These are phyloP conservation scores for Rutilus rutilus DNA, from an alignment of 2,113 vertebrate genomes.

Conservation along the genomic window DNA sequence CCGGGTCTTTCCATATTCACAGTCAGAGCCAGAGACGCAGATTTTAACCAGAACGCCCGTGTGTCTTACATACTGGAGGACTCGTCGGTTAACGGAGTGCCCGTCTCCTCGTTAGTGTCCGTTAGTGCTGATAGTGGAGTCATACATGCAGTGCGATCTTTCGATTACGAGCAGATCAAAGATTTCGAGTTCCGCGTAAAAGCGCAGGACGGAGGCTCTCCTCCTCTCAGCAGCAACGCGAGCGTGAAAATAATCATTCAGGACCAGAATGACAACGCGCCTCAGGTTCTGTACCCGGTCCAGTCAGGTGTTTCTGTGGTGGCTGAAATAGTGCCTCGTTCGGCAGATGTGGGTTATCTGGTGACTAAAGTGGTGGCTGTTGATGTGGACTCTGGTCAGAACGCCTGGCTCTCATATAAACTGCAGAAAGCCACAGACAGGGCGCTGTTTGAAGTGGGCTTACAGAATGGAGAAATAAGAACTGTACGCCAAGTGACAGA, in stretches of 20 bases:
- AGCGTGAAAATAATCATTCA: slow-evolving; percentile 57
- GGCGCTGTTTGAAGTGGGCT: slow-evolving; percentile 17
- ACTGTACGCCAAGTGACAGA: not conserved
- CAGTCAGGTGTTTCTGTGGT: slow-evolving; percentile 2
- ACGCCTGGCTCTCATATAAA: slow-evolving; percentile 21
- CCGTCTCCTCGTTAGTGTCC: slow-evolving; percentile 66
- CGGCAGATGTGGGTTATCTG: slow-evolving; percentile 16
- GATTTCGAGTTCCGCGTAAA: slow-evolving; percentile 57
- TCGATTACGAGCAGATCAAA: slow-evolving; percentile 69
- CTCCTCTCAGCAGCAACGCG: slow-evolving; percentile 70
- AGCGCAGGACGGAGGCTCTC: slow-evolving; percentile 72
- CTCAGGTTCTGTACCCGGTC: slow-evolving; percentile 19
- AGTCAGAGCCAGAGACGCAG: slow-evolving; percentile 53
- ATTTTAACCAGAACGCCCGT: slow-evolving; percentile 62
- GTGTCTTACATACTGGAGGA: slow-evolving; percentile 58
- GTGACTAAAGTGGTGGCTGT: slow-evolving; percentile 16
- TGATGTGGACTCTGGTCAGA: slow-evolving; percentile 23
- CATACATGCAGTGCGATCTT: slow-evolving; percentile 66
- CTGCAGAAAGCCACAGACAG: slow-evolving; percentile 8
- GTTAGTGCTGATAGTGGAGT: slow-evolving; percentile 60
- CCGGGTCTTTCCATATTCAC: slow-evolving; percentile 56
- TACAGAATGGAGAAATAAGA: slow-evolving; percentile 24
- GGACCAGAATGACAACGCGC: slow-evolving; percentile 12
- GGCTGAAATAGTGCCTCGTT: slow-evolving; percentile 21
- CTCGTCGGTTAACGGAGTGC: slow-evolving; percentile 34